A percentile compares a stretch with the other conserved stretches of the same genome.
These are phyloP conservation scores for Eurystomus glaucurus DNA, from an alignment of 2,797 vertebrate species.

Conservation along the genomic window DNA sequence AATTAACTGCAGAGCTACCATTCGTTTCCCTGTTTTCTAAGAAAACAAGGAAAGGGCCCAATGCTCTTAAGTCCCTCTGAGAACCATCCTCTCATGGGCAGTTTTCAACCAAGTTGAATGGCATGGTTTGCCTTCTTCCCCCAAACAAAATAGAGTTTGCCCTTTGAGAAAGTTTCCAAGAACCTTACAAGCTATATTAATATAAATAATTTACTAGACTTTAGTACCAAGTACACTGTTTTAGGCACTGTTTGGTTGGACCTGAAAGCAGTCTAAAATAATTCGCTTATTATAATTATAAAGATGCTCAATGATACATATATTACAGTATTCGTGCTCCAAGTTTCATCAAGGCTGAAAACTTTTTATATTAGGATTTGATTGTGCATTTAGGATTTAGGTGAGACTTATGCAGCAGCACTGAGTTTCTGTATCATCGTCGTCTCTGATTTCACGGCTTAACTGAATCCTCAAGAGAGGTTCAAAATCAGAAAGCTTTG, in stretches of 20 bases:
- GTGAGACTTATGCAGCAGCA: neutral
- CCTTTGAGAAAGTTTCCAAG: constrained; percentile 6
- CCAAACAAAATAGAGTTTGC: neutral
- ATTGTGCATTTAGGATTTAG: neutral
- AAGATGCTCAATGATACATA: neutral
- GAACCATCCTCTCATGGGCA: constrained; percentile 45
- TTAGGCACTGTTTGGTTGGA: neutral
- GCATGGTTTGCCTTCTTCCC: neutral
- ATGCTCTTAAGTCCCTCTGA: constrained; percentile 24
- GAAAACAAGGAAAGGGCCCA: constrained; percentile 57
- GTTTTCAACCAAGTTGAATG: neutral
- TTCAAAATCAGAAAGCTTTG: neutral
- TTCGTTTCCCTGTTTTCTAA: constrained; percentile 72
- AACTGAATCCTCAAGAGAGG: neutral
- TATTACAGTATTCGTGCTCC: neutral
- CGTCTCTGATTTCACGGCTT: neutral
- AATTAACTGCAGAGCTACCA: constrained; percentile 37
- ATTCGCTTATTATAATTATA: neutral
- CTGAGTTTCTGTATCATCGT: neutral
- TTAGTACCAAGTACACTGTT: neutral
- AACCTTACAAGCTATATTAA: neutral
- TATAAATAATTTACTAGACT: neutral
- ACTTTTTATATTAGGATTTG: neutral
- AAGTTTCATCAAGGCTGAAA: neutral
- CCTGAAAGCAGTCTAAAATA: neutral